Evolutionary conservation across 2,113 vertebrate species (phyloP).

Genomic region (Phainopepla nitens): DNA sequence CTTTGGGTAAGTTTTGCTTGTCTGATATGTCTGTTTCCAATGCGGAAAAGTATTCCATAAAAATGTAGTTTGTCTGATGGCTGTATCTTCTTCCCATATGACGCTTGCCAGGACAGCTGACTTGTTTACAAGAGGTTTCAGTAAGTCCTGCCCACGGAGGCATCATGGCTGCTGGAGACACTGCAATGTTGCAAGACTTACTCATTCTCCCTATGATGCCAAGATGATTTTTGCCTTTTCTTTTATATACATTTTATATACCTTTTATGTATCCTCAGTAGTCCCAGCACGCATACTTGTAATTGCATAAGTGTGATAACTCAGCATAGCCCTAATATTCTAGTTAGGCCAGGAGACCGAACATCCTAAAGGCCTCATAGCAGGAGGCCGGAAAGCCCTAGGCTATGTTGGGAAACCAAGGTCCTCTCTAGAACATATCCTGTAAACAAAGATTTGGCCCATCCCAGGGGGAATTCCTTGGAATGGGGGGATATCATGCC

Average conservation of each 20-base stretch:
- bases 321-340: neutral
- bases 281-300: neutral
- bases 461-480: neutral
- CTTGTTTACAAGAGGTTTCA: neutral
- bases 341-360: neutral
- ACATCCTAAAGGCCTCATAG: neutral
- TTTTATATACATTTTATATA: neutral
- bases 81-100: neutral
- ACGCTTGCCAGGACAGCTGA: neutral
- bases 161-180: neutral
- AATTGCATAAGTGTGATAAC: neutral
- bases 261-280: neutral
- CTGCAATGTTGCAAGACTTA: neutral
- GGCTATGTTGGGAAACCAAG: fast-evolving
- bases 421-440: neutral
- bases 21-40: neutral
- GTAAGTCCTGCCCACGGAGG: neutral
- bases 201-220: neutral
- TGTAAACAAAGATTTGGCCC: neutral
- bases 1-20: neutral
- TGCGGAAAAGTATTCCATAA: neutral
- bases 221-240: neutral
- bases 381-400: neutral
- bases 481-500: no score
- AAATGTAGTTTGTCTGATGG: neutral